phyloP scores from a whole-genome alignment of 2,113 vertebrate genomes.

The Salminus brasiliensis region DNA sequence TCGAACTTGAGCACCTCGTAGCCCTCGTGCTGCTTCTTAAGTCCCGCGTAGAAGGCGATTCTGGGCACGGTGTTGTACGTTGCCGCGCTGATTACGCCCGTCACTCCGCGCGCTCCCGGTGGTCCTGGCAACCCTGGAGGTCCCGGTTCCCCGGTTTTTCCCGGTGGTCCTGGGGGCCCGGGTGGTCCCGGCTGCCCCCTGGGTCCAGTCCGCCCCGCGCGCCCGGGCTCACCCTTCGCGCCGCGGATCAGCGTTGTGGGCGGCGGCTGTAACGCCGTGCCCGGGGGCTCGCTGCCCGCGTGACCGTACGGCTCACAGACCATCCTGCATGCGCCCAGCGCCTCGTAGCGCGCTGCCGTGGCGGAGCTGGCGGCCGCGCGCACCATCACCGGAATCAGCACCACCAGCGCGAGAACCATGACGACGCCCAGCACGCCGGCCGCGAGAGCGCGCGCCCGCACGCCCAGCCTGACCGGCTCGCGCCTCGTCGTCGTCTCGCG shows the following conservation, averaged over 20 bases:
- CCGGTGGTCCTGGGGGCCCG: constrained; percentile 86
- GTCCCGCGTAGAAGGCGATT: constrained; percentile 96
- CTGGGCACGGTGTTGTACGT: constrained; percentile 96
- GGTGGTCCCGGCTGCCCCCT: constrained; percentile 88
- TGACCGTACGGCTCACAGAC: constrained; percentile 92
- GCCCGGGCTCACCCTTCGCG: constrained; percentile 88
- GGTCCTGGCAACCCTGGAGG: constrained; percentile 84
- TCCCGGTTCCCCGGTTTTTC: constrained; percentile 85
- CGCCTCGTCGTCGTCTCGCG: constrained; percentile 91
- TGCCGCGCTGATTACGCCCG: constrained; percentile 91
- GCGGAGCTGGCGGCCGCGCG: constrained; percentile 81
- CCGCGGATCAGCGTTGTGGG: constrained; percentile 93
- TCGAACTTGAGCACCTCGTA: constrained; percentile 96
- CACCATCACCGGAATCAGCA: constrained; percentile 95
- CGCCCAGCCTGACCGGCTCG: constrained; percentile 90
- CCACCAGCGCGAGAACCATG: constrained; percentile 93
- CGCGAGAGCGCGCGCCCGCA: constrained; percentile 92
- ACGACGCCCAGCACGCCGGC: constrained; percentile 93
- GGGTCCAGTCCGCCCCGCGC: constrained; percentile 88
- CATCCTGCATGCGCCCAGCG: constrained; percentile 97
- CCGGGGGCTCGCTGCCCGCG: constrained; percentile 78
- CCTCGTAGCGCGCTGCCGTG: constrained; percentile 86
- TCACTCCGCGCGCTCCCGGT: constrained; percentile 81
- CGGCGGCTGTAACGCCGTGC: constrained; percentile 78
- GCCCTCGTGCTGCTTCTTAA: constrained; percentile 95